Base-by-base conservation (phyloP, 1,140 invertebrate genomes). In the Zaprionus vittiger region DNA sequence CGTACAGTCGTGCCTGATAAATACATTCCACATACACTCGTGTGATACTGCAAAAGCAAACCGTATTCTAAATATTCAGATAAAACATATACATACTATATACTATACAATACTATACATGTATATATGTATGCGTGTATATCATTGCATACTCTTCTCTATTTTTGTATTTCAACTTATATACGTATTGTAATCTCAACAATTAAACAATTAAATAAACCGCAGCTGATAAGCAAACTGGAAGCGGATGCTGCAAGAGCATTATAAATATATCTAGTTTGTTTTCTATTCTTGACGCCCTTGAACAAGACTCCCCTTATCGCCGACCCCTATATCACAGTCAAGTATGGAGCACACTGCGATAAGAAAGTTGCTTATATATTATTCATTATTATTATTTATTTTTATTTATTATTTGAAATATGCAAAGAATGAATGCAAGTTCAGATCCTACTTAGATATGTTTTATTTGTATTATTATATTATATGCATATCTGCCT, bases 41-140 rank as follows among this genome's bases (percentile, higher is more conserved):
- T 47, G 41, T 17, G 41, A 47, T 17, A 47, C 6, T 9, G n/a
- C 41, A 47, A 47, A 2, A 5, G 9, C 15, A 28, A 26, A 20
- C 41, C n/a, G 15, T 47, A 97, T n/a, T 97, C 98, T 2, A 9
- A 97, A 96, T 92, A 94, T 22, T 17, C 34, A 44, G 5, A 41
- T 20, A 52, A 17, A 47, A 47, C 2, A n/a, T 34, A 44, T 24
- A 24, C 52, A 59, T 49, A 59, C 15, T 22, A 22, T 11, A 31
- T 61, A 34, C 31, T 34, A 11, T n/a, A 47, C 41, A 17, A 9
- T 17, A 47, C n/a, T 55, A 26, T 24, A 49, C 54, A 67, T 56
- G n/a, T n/a, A n/a, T n/a, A n/a, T n/a, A n/a, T n/a, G n/a, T n/a
- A n/a, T n/a, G n/a, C n/a, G n/a, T n/a, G n/a, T n/a, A n/a, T n/a